Evolutionary conservation across 2,113 vertebrate species (phyloP).

Genomic region (Poeciliopsis retropinna): DNA sequence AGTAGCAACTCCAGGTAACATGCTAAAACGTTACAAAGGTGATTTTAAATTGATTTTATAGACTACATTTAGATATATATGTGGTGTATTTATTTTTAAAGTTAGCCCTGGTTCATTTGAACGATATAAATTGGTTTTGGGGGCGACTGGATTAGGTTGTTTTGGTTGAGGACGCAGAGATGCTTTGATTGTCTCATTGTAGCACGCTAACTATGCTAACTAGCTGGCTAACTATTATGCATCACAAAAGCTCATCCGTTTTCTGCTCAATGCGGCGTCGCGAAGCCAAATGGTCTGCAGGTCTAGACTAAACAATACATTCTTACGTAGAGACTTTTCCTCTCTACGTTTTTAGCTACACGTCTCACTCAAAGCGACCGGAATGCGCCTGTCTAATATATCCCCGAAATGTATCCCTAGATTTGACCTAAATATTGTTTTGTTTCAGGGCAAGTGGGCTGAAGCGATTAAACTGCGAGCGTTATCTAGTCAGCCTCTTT

Average conservation of each 20-base stretch:
- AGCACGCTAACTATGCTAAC: constrained; percentile 66
- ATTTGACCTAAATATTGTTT: constrained; percentile 65
- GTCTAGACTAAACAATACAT: constrained; percentile 59
- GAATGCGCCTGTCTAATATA: constrained; percentile 3
- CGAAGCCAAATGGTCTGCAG: constrained; percentile 65
- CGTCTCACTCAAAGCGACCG: not conserved
- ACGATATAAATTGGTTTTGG: accelerated
- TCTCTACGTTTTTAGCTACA: not conserved
- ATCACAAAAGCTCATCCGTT: constrained; percentile 77
- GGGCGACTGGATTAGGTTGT: constrained; percentile 10
- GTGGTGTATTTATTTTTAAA: accelerated
- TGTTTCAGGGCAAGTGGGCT: constrained; percentile 48
- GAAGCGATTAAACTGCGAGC: constrained; percentile 32
- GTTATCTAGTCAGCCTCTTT: not conserved
- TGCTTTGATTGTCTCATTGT: constrained; percentile 65
- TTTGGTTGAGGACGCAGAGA: constrained; percentile 42
- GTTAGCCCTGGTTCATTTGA: not conserved
- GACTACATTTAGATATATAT: not conserved
- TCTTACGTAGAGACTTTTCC: constrained; percentile 1
- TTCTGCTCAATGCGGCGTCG: constrained; percentile 48
- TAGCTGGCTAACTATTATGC: constrained; percentile 72
- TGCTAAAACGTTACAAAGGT: constrained; percentile 33
- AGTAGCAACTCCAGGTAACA: constrained; percentile 45
- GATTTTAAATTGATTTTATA: not conserved
- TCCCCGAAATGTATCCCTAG: constrained; percentile 2